Percentiles rank a stretch among this genome's conserved stretches.
phyloP scores from a whole-genome alignment of 2,888 invertebrate species.

The Cryptocephalus moraei region DNA sequence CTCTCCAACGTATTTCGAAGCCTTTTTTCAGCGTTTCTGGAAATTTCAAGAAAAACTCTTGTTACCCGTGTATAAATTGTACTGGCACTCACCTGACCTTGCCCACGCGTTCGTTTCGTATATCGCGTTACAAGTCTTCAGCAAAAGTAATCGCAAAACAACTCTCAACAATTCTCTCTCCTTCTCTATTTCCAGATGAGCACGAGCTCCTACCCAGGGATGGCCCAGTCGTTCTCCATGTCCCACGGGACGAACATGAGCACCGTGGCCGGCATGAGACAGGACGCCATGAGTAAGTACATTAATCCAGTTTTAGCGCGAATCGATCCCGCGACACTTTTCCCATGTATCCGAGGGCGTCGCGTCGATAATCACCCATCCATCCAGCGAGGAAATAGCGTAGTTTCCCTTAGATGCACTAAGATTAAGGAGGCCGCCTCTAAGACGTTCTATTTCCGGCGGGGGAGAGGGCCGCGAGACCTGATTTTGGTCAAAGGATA shows the following conservation, averaged over 20 bases:
- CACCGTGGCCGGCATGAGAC: conserved; percentile 76
- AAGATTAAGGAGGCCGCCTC: conserved; percentile 26
- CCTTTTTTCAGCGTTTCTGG: no score
- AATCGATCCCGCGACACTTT: not conserved
- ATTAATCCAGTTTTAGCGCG: not conserved
- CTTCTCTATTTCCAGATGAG: conserved; percentile 66
- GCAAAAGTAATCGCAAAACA: no score
- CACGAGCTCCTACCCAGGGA: conserved; percentile 80
- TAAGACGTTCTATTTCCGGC: conserved; percentile 36
- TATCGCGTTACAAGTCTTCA: no score
- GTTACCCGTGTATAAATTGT: no score
- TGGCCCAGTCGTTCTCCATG: conserved; percentile 94
- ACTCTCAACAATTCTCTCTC: no score
- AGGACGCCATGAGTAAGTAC: conserved; percentile 70
- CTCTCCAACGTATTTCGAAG: no score
- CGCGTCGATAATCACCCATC: not conserved
- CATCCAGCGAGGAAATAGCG: conserved; percentile 19
- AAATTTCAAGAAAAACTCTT: no score
- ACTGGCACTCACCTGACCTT: no score
- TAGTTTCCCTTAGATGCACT: conserved; percentile 22
- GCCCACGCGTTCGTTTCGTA: no score
- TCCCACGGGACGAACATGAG: conserved; percentile 89
- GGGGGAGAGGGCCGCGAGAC: not conserved
- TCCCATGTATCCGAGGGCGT: not conserved
- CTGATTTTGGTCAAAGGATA: no score